These are phyloP conservation scores for Thripadectes ignobilis DNA, from an alignment of 2,797 vertebrate genomes.

Conservation along the genomic window DNA sequence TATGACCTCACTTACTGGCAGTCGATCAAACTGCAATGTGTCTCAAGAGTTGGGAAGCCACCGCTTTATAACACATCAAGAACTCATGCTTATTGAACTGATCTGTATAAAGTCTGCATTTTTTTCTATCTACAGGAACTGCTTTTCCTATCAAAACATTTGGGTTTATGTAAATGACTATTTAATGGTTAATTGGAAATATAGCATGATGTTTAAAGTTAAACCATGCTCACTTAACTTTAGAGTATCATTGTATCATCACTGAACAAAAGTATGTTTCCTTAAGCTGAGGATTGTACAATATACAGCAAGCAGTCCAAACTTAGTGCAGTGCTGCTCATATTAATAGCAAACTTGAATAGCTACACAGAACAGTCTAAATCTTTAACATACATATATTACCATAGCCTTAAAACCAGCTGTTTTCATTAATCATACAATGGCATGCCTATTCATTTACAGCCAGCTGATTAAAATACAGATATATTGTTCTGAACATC, in stretches of 20 bases:
- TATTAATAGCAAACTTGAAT: not conserved
- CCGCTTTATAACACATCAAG: constrained; percentile 24
- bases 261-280: not conserved
- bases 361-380: not conserved
- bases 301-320: not conserved
- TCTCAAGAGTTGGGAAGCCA: constrained; percentile 43
- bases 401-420: not conserved
- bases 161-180: constrained; percentile 20
- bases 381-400: not conserved
- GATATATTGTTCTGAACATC: not conserved
- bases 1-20: constrained; percentile 45
- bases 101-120: not conserved
- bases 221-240: not conserved
- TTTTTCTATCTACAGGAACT: constrained; percentile 14
- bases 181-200: not conserved
- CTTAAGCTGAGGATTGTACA: not conserved
- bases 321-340: not conserved
- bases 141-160: constrained; percentile 24
- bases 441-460: not conserved
- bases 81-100: not conserved
- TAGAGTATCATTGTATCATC: not conserved
- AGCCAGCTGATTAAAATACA: constrained; percentile 26
- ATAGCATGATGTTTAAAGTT: not conserved
- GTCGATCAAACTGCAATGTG: constrained; percentile 51
- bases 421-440: constrained; percentile 9